Percentiles rank a stretch among this genome's conserved stretches.
Evolutionary conservation across 2,797 vertebrate species (phyloP).

Genomic region (Buceros bicornis): DNA sequence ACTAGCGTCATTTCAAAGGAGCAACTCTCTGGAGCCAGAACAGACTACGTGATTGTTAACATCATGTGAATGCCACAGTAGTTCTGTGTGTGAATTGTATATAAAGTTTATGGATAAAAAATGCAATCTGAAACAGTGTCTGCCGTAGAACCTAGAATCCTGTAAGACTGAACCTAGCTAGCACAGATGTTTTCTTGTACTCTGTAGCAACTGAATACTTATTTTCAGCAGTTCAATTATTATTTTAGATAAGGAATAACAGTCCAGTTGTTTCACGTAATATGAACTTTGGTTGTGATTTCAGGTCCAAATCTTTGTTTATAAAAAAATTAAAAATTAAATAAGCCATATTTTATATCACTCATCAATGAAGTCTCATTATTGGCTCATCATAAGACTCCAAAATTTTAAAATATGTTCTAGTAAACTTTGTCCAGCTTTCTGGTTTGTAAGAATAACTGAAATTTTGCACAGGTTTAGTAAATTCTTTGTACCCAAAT

Average conservation of each 20-base stretch:
- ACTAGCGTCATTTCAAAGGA: background rate
- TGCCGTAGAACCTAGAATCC: background rate
- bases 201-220: background rate
- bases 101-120: background rate
- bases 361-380: background rate
- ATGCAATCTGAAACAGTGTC: background rate
- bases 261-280: background rate
- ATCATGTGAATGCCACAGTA: background rate
- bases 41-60: background rate
- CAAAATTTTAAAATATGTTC: background rate
- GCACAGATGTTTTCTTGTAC: background rate
- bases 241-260: background rate
- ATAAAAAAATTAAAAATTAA: background rate
- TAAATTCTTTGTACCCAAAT: background rate
- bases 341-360: background rate
- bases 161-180: background rate
- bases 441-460: background rate
- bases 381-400: background rate
- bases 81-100: background rate
- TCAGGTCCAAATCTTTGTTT: background rate
- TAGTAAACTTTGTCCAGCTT: background rate
- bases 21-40: background rate
- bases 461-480: background rate
- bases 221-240: background rate
- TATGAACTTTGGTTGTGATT: background rate